phyloP scores from a whole-genome alignment of 2,888 invertebrate genomes.

The Eugnorisma glareosa region DNA sequence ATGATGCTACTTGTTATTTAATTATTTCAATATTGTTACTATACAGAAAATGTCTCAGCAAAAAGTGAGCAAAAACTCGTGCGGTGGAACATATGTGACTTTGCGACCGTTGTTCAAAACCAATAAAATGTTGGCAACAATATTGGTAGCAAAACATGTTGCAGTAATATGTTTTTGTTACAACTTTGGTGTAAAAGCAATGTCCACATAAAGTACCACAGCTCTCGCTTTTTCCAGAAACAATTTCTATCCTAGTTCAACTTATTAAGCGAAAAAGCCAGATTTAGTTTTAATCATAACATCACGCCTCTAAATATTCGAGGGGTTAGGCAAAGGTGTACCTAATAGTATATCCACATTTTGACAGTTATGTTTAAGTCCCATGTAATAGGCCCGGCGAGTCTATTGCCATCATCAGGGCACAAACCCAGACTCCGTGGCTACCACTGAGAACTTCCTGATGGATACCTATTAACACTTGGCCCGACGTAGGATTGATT shows the following conservation, averaged over 20 bases:
- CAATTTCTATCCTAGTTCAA: slow-evolving; percentile 1
- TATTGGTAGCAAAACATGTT: slow-evolving; percentile 60
- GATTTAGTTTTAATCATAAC: background rate
- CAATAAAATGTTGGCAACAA: slow-evolving; percentile 62
- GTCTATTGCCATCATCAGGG: background rate
- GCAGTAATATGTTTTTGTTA: slow-evolving; percentile 57
- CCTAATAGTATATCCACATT: background rate
- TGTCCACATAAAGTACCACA: slow-evolving; percentile 36
- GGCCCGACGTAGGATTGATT: background rate
- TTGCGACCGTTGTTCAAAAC: slow-evolving; percentile 55
- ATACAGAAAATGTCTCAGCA: slow-evolving; percentile 30
- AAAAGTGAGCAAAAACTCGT: slow-evolving; percentile 43
- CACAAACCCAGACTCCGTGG: background rate
- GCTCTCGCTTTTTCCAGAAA: slow-evolving; percentile 23
- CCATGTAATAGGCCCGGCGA: background rate
- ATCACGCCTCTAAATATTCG: background rate
- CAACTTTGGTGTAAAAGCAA: slow-evolving; percentile 49
- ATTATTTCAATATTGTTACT: slow-evolving; percentile 14
- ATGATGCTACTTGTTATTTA: background rate
- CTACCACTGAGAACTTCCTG: background rate
- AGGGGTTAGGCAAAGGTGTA: background rate
- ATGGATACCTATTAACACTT: background rate
- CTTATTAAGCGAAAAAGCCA: background rate
- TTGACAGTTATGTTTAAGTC: background rate
- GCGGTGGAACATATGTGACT: slow-evolving; percentile 38